A percentile compares a stretch with the other conserved stretches of the same genome.
Evolutionary conservation across 2,113 vertebrate species (phyloP).

Genomic region (Ochotona princeps): DNA sequence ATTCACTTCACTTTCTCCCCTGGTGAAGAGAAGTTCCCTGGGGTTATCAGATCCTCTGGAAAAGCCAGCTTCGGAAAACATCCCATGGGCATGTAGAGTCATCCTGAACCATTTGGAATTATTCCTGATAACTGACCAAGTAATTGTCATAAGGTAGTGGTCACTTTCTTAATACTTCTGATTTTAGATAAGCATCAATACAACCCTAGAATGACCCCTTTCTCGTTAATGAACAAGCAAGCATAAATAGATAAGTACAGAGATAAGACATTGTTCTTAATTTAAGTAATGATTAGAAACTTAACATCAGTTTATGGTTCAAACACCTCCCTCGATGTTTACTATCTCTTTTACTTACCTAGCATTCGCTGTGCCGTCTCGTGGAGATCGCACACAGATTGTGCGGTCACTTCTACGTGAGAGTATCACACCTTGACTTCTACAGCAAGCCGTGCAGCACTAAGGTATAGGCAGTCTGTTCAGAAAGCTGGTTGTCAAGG

Average conservation of each 20-base stretch:
- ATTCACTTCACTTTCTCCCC: constrained; percentile 4
- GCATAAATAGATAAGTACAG: background rate
- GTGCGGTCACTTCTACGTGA: background rate
- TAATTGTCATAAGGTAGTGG: background rate
- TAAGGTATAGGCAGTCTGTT: constrained; percentile 65
- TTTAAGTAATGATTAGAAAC: background rate
- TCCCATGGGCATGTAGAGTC: background rate
- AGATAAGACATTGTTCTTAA: background rate
- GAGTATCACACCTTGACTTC: constrained; percentile 61
- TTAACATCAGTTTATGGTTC: background rate
- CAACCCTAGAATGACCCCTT: background rate
- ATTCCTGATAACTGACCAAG: background rate
- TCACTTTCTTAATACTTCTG: background rate
- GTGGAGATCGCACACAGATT: constrained; percentile 3
- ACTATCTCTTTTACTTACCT: background rate
- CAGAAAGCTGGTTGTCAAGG: constrained; percentile 74
- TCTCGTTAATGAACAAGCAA: background rate
- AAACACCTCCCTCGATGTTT: background rate
- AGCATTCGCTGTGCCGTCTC: background rate
- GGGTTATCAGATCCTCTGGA: background rate
- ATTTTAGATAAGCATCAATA: background rate
- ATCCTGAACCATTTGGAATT: background rate
- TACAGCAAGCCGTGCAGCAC: constrained; percentile 9
- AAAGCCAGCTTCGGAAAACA: background rate
- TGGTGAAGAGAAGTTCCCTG: background rate